Percentiles rank a stretch among this genome's conserved stretches.
phyloP scores from a whole-genome alignment of 2,888 invertebrate species.

The Clanis bilineata region DNA sequence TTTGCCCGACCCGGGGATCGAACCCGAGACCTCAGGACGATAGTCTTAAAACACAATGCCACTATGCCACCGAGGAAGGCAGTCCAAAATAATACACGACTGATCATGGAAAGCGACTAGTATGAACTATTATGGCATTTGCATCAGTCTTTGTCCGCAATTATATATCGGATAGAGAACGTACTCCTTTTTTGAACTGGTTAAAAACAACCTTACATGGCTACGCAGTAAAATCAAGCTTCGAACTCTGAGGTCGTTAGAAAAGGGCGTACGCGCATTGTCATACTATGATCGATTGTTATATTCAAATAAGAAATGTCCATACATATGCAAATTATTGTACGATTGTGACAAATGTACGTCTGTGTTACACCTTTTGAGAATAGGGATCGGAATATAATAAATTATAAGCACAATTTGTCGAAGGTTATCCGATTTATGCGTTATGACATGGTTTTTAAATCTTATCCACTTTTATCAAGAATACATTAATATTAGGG shows the following conservation, averaged over 20 bases:
- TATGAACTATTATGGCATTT: too few relatives aligned
- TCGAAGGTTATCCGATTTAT: neutral
- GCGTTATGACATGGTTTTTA: neutral
- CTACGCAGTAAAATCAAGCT: neutral
- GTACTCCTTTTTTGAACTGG: too few relatives aligned
- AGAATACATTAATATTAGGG: neutral
- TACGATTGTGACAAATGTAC: constrained; percentile 49
- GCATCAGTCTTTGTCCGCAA: too few relatives aligned
- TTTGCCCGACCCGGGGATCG: too few relatives aligned
- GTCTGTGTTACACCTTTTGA: constrained; percentile 1
- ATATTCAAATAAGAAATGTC: constrained; percentile 58
- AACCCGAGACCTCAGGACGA: too few relatives aligned
- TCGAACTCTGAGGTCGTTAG: constrained; percentile 31
- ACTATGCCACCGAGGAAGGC: too few relatives aligned
- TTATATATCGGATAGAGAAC: too few relatives aligned
- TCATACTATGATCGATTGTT: constrained; percentile 70
- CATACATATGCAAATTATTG: constrained; percentile 70
- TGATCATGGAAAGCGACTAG: too few relatives aligned
- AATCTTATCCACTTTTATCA: neutral
- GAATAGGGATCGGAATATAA: neutral
- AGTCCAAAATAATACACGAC: too few relatives aligned
- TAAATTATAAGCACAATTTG: constrained; percentile 2
- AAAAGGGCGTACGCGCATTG: constrained; percentile 62
- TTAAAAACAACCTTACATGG: neutral
- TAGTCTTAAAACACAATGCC: too few relatives aligned